Base-by-base conservation (phyloP, 2,888 invertebrate species). In the Drosophila cyrtoloma region DNA sequence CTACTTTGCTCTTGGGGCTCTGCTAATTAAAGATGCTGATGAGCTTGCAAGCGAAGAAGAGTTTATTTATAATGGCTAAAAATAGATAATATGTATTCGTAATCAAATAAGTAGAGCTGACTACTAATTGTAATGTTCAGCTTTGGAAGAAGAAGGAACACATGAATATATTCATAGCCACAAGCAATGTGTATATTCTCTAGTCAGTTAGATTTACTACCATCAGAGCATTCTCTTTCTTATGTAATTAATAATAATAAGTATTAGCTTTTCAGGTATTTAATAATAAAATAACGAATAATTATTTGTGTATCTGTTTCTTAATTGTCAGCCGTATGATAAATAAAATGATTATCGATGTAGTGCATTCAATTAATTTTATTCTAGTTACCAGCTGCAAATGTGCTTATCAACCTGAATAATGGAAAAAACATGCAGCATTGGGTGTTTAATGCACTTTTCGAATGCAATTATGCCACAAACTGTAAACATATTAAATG, bases 381-480 rank as follows among this genome's bases (percentile, higher is more conserved):
- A 39, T 59, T 56, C 51, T 33, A 28, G 22, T 51, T 56, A 63
- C 75, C 60, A 44, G 55, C 63, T 50, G 44, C 50, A 68, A 74
- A 81, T 77, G 65, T 33, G 65, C 71, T 63, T 57, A 75, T 86
- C 86, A 86, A 82, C 75, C 71, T 58, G 52, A 59, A 77, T 58
- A 67, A 75, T 35, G 52, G 33, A 35, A 53, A 39, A 51, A 66
- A 51, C 53, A 59, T 37, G n/a, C 35, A 50, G 52, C 75, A 68
- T 76, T 79, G 70, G 68, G 70, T 65, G 66, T 72, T 70, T 84
- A 87, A 89, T 89, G 82, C 76, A 79, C 74, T 90, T 84, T 91
- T 84, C 88, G 74, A 84, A 84, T 81, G 74, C 75, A 85, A 86
- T 89, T 86, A 87, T 67, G 57, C 47, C 73, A 56, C 66, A 68